Percentiles rank a stretch among this genome's conserved stretches.
Conservation (phyloP, 1,140 invertebrate genomes). For the Episyrphus balteatus region DNA sequence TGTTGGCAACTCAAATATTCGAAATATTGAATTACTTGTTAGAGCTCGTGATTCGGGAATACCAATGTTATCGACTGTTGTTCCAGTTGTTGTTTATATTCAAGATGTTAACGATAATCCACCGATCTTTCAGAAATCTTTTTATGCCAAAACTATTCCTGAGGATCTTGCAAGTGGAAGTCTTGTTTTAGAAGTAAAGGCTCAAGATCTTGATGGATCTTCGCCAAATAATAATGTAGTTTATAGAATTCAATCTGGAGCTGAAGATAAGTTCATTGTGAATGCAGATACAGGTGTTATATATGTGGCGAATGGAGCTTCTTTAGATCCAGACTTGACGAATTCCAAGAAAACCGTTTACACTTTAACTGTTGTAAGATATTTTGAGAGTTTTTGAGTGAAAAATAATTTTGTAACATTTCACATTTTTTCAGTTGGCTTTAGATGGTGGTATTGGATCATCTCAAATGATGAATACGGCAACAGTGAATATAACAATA, state of each 20-base stretch:
- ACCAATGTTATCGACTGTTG: constrained; percentile 62
- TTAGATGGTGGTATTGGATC: constrained; percentile 78
- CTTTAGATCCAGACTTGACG: constrained; percentile 79
- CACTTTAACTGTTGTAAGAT: constrained; percentile 49
- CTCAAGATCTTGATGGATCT: constrained; percentile 74
- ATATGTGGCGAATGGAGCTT: constrained; percentile 72
- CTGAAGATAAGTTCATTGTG: constrained; percentile 85
- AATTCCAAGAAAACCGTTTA: constrained; percentile 59
- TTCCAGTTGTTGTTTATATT: constrained; percentile 67
- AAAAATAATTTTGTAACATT: neutral
- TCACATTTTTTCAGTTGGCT: constrained; percentile 41
- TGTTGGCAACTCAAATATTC: constrained; percentile 47
- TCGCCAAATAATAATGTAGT: constrained; percentile 75
- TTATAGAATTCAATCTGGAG: constrained; percentile 78
- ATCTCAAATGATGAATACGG: constrained; percentile 56
- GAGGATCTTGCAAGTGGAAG: constrained; percentile 74
- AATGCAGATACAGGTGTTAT: constrained; percentile 71
- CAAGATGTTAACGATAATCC: constrained; percentile 80
- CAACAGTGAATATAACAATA: constrained; percentile 72
- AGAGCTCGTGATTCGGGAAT: constrained; percentile 68
- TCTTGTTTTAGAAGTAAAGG: constrained; percentile 66
- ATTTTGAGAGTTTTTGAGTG: neutral
- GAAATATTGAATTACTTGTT: constrained; percentile 62
- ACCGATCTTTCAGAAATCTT: constrained; percentile 62
- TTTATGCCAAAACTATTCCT: constrained; percentile 65